Evolutionary conservation across 2,113 vertebrate genomes (phyloP), one percentile per base, ranked within the genome.

Genomic region (Vulpes lagopus): DNA sequence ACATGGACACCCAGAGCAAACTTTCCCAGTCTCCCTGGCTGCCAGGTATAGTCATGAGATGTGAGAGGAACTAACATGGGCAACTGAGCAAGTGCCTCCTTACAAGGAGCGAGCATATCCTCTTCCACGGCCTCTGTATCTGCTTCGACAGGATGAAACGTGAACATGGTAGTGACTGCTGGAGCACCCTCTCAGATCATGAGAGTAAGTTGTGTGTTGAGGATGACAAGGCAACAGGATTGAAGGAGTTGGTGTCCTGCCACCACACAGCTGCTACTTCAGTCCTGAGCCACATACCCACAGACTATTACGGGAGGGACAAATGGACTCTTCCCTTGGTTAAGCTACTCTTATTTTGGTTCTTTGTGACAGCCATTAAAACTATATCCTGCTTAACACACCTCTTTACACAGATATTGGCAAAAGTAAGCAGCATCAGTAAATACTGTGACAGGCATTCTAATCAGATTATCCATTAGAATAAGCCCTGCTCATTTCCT

Each of bases 401-500:
- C 30, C 15, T 85, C 71, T 85, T 78, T 83, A 43, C 43, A 62
- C 65, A 95, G 89, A 74, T 55, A 76, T 19, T 92, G 89, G 97
- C 94, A 87, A 95, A 89, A 30, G 60, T 6, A 17, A 65, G 73
- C 59, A 27, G 60, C 86, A 74, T 86, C 73, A 30, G 3, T 16
- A 62, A 60, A 35, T 23, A 30, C 57, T 74, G 79, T 76, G 96
- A 91, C 92, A 95, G 67, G 95, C 95, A 91, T 98, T 91, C 86
- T 93, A 97, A 97, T 87, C 73, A 91, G 82, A 91, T 94, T 97
- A 97, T 51, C 83, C 86, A 89, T 32, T 80, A 89, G 23, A 65
- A 30, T 38, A 60, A 92, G 84, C 12, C 53, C 35, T 25, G 27
- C 22, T 96, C 92, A 85, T 96, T 96, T 95, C 79, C 89, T 95